Base-by-base conservation (phyloP, 2,888 invertebrate species). In the Eilema depressum region DNA sequence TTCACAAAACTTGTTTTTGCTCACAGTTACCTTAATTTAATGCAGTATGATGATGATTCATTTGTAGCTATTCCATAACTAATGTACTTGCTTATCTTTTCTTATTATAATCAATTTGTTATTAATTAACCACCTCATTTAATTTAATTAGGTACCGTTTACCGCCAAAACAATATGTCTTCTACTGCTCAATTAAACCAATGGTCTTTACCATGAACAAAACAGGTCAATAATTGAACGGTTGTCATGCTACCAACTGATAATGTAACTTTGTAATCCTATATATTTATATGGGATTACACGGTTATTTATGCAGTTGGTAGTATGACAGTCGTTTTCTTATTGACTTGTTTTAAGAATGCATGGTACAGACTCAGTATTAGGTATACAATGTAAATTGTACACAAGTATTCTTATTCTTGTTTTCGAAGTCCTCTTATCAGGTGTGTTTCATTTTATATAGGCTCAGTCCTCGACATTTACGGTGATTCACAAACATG, bases 11-110 rank as follows among this genome's bases (percentile, higher is more conserved):
- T 64, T 61, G 77, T 83, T 74, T 71, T 66, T 68, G 70, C 83
- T 83, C 72, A 83, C 71, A 75, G 79, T 76, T 78, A 66, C 71
- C 5, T 71, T 66, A 71, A 71, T 73, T 73, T 74, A 71, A 75
- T 73, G 68, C 41, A 66, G 59, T 65, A 53, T 53, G 53, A 66
- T 74, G 56, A 12, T 57, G 30, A 37, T 73, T 61, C 33, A 63
- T 75, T 73, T 73, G 41, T 47, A 69, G 26, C 41, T 57, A 60
- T 70, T 70, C 59, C 37, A 47, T 70, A 57, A 56, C 25, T 65
- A 68, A 66, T 11, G 26, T 74, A 47, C 47, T 47, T 41, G 12
- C 47, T 47, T 47, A 8, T 20, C 20, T 47, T 41, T 47, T 47
- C 17, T 20, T 47, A 47, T n/a, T 37, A 47, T 20, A 47, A 41